Evolutionary conservation across 2,113 vertebrate genomes (phyloP).

Genomic region (Mustela nigripes): DNA sequence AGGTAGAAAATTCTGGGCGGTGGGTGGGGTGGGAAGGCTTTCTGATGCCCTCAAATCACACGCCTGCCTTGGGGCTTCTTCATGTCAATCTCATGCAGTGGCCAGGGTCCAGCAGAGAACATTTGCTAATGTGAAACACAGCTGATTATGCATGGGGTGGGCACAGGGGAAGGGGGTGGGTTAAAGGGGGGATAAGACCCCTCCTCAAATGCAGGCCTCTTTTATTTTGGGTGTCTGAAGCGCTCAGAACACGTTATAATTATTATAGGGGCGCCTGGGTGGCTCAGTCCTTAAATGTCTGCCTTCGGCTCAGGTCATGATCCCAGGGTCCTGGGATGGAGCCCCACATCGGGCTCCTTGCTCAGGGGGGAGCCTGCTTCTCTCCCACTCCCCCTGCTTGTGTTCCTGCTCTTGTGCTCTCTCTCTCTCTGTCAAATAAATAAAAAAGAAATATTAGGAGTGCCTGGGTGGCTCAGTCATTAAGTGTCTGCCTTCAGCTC

Average conservation of each 20-base stretch:
- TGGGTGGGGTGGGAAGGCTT: background rate
- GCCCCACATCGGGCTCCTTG: too few species aligned
- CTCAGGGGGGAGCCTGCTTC: too few species aligned
- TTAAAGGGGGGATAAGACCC: background rate
- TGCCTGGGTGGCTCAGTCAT: too few species aligned
- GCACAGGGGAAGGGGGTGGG: too few species aligned
- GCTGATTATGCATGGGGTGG: background rate
- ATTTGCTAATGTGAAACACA: background rate
- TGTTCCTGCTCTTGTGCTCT: too few species aligned
- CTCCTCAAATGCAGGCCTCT: fast-evolving
- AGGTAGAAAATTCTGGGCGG: background rate
- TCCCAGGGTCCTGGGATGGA: too few species aligned
- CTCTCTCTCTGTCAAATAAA: too few species aligned
- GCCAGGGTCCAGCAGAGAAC: background rate
- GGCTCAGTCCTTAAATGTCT: too few species aligned
- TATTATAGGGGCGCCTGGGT: background rate
- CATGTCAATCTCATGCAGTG: background rate
- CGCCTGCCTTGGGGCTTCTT: background rate
- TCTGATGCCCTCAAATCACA: background rate
- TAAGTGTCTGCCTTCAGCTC: too few species aligned
- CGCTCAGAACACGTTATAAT: background rate
- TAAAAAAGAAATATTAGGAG: too few species aligned
- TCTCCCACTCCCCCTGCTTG: too few species aligned
- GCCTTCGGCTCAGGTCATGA: too few species aligned
- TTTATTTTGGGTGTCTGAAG: background rate